Percentiles rank a stretch among this genome's conserved stretches.
These are phyloP conservation scores for Rhinogobio ventralis DNA, from an alignment of 2,797 vertebrate species.

Conservation along the genomic window DNA sequence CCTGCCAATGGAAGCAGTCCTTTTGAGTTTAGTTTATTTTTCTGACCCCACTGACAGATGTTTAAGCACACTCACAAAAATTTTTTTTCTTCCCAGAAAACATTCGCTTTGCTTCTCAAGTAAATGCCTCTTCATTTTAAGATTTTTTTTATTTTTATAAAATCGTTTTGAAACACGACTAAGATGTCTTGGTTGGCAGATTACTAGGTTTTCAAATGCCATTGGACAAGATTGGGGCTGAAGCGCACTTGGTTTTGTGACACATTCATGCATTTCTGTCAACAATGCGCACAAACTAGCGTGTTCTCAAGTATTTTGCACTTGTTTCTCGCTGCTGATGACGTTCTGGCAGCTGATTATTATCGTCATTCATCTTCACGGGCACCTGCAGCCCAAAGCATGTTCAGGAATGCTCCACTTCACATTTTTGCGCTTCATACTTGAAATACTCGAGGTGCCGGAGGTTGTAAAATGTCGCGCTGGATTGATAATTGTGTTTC, in stretches of 20 bases:
- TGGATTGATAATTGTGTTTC: background rate
- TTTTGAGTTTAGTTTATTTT: no score
- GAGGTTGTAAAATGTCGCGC: slow-evolving; percentile 26
- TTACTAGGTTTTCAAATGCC: background rate
- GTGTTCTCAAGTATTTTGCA: background rate
- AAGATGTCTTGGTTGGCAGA: background rate
- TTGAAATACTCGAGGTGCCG: background rate
- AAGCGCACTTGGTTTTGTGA: background rate
- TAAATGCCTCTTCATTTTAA: no score
- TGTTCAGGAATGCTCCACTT: slow-evolving; percentile 12
- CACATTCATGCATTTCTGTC: background rate
- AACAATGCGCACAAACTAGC: background rate
- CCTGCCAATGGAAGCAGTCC: no score
- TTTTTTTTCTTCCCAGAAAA: no score
- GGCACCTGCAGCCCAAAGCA: background rate
- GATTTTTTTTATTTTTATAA: no score
- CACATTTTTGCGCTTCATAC: background rate
- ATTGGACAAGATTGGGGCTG: no score
- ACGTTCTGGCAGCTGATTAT: background rate
- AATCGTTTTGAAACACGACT: no score
- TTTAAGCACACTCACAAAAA: no score
- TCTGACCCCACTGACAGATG: no score
- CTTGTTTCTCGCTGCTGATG: background rate
- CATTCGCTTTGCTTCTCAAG: no score
- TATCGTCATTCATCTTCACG: background rate